phyloP scores from a whole-genome alignment of 2,797 vertebrate genomes.

The Parambassis ranga region DNA sequence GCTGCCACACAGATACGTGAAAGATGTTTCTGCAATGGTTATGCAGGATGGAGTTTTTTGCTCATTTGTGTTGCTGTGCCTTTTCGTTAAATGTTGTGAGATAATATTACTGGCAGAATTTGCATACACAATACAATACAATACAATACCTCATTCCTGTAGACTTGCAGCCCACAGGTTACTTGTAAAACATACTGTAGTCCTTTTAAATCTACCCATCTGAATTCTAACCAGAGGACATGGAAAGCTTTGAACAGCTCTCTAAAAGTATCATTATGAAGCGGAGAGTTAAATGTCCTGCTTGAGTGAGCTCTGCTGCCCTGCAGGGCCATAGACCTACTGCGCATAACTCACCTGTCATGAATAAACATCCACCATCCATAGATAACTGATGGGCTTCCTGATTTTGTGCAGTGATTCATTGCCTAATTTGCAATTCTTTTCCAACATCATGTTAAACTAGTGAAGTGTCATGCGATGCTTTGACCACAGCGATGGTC shows the following conservation, averaged over 20 bases:
- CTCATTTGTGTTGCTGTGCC: background rate
- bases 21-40: background rate
- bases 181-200: constrained; percentile 8
- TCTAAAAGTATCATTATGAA: constrained; percentile 45
- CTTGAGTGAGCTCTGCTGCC: constrained; percentile 38
- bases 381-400: constrained; percentile 29
- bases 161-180: constrained; percentile 27
- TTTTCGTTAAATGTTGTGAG: constrained; percentile 13
- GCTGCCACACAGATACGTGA: constrained; percentile 27
- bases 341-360: constrained; percentile 55
- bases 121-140: too few relatives aligned
- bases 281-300: constrained; percentile 32
- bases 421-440: constrained; percentile 47
- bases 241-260: constrained; percentile 37
- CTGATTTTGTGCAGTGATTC: constrained; percentile 46
- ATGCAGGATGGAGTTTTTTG: background rate
- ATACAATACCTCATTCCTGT: constrained; percentile 1
- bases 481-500: constrained; percentile 21
- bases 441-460: constrained; percentile 40
- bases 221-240: constrained; percentile 35
- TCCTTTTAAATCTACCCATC: constrained; percentile 15
- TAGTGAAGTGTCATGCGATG: constrained; percentile 7
- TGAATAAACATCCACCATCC: constrained; percentile 57
- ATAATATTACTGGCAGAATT: constrained; percentile 12
- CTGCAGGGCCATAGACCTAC: constrained; percentile 24